Base-by-base conservation (phyloP, 1,140 invertebrate genomes). In the Brachionus sp. region DNA sequence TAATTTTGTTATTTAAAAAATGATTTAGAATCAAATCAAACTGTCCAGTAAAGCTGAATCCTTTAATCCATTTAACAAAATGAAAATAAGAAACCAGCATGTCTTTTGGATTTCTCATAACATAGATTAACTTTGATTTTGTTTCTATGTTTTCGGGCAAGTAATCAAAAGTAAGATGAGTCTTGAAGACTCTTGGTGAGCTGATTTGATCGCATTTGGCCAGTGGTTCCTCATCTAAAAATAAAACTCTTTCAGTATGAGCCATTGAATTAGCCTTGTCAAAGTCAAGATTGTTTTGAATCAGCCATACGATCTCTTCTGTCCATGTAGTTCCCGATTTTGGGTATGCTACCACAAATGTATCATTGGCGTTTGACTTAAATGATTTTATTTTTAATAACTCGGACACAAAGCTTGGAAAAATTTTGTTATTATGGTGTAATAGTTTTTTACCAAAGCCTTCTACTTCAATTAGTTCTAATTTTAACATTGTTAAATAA, bases 301-400 rank as follows among this genome's bases (percentile, higher is more conserved):
- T 19, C 3, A 77, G 23, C 73, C 73, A 77, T 0, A 77, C 73
- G 12, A 77, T 77, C 16, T 77, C 73, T 29, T 44, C 73, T 13
- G 46, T 77, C 73, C 73, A 77, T 13, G 46, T 77, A 25, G 73
- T 77, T 29, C 73, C 73, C 37, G 73, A 77, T 77, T 77, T 77
- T 29, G 73, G 73, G 12, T 77, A 77, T 7, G 29, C 73, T 25
- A 77, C 13, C 25, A 53, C 25, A 53, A 77, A 77, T 23, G 33
- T 23, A 42, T 77, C 73, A 53, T 77, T 25, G 5, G 25, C 1
- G 12, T 16, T 5, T 33, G n/a, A 5, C 29, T 25, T 35, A 12
- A 66, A 1, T n/a, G 64, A 33, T 37, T 66, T 35, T 66, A 66
- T 66, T 66, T 66, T 66, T 5, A 66, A 66, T 33, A 66, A n/a